Evolutionary conservation across 2,797 vertebrate genomes (phyloP).

Genomic region (Urocyon cinereoargenteus): DNA sequence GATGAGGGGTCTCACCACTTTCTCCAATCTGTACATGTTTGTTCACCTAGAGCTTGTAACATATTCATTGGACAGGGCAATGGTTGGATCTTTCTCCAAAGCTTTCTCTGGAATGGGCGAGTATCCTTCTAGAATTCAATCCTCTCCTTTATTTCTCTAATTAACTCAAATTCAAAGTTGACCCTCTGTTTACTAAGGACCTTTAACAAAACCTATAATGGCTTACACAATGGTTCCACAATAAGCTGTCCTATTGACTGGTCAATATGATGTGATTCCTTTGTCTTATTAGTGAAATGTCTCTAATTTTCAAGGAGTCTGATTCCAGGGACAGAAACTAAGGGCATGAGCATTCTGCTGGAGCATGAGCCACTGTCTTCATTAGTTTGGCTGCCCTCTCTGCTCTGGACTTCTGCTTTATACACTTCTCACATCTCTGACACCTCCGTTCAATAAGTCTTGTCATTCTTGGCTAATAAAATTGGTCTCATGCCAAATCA

Average conservation of each 20-base stretch:
- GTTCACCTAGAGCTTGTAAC: neutral
- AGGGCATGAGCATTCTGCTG: neutral
- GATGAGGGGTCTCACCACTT: neutral
- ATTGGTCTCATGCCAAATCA: slow-evolving; percentile 73
- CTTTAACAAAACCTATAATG: slow-evolving; percentile 32
- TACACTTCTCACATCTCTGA: slow-evolving; percentile 71
- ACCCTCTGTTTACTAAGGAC: neutral
- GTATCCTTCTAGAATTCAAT: neutral
- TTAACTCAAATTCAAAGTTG: slow-evolving; percentile 9
- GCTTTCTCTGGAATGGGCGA: neutral
- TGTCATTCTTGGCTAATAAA: slow-evolving; percentile 80
- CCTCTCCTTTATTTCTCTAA: neutral
- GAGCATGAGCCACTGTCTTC: neutral
- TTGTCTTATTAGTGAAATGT: slow-evolving; percentile 17
- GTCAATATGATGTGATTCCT: neutral
- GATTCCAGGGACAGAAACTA: neutral
- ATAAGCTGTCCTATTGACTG: neutral
- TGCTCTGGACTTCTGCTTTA: slow-evolving; percentile 62
- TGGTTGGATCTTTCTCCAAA: neutral
- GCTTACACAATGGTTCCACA: slow-evolving; percentile 20
- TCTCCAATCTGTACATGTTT: neutral
- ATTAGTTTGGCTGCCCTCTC: slow-evolving; percentile 19
- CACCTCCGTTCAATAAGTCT: slow-evolving; percentile 72
- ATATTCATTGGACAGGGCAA: fast-evolving
- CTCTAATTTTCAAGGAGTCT: neutral